Conservation (phyloP, 1,140 invertebrate species). For the Cyphomyrmex costatus region DNA sequence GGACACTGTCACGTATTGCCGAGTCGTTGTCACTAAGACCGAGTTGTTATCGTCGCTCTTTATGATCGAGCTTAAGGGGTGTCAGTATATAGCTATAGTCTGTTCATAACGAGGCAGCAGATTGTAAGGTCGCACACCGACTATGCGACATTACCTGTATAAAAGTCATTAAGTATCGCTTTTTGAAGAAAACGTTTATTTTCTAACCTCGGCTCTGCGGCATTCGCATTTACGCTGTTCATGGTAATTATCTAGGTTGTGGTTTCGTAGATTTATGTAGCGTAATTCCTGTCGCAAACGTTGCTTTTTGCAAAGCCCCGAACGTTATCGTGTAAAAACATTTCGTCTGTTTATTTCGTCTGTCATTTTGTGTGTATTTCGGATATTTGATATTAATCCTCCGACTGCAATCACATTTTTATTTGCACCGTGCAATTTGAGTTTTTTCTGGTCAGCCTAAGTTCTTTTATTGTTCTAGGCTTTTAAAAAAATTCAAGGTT, state of each 20-base stretch:
- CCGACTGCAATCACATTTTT: no score
- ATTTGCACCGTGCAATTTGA: no score
- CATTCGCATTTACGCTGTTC: neutral
- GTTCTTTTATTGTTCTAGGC: no score
- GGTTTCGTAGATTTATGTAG: conserved; percentile 15
- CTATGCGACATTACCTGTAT: conserved; percentile 3
- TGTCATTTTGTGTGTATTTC: neutral
- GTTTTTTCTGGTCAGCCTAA: no score
- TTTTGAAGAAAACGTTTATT: conserved; percentile 51
- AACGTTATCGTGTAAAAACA: neutral
- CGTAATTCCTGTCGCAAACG: neutral
- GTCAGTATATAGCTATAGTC: conserved; percentile 32
- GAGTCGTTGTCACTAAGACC: conserved; percentile 50
- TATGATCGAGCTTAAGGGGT: conserved; percentile 75
- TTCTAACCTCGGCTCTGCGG: neutral
- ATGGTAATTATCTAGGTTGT: neutral
- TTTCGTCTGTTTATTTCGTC: neutral
- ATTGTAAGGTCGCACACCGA: conserved; percentile 52
- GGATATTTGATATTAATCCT: neutral
- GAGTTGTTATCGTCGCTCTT: conserved; percentile 74
- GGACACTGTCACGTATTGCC: conserved; percentile 68
- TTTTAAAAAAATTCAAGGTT: no score
- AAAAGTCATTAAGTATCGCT: conserved; percentile 35
- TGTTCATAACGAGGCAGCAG: conserved; percentile 65
- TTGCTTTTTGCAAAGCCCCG: neutral